Evolutionary conservation across 2,888 invertebrate genomes (phyloP).

Genomic region (Osmoderma eremita): DNA sequence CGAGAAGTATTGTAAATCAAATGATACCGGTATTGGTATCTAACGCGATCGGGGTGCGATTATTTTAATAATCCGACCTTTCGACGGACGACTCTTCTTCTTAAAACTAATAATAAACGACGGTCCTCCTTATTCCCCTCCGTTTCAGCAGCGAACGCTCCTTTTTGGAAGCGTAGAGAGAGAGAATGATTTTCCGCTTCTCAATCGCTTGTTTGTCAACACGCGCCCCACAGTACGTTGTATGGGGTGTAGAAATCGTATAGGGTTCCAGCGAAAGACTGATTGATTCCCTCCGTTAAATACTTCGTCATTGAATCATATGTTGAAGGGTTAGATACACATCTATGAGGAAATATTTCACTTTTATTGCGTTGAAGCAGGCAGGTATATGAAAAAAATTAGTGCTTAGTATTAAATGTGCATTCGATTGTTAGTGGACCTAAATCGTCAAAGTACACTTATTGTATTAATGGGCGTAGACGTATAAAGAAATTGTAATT

Average conservation of each 20-base stretch:
- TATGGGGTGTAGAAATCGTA: slow-evolving; percentile 48
- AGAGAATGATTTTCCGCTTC: slow-evolving; percentile 56
- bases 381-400: slow-evolving; percentile 23
- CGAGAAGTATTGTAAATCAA: no score
- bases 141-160: slow-evolving; percentile 42
- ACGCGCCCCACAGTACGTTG: slow-evolving; percentile 53
- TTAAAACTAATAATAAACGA: slow-evolving; percentile 35
- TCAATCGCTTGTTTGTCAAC: slow-evolving; percentile 61
- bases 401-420: neutral
- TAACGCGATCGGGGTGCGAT: no score
- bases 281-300: slow-evolving; percentile 52
- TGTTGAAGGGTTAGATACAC: slow-evolving; percentile 39
- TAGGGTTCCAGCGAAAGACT: slow-evolving; percentile 50
- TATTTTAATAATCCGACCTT: slow-evolving; percentile 19
- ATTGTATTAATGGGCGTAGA: no score
- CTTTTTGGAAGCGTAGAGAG: slow-evolving; percentile 50
- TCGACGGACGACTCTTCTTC: neutral
- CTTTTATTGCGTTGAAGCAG: slow-evolving; percentile 23
- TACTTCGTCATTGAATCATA: slow-evolving; percentile 48
- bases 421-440: no score
- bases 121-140: slow-evolving; percentile 40
- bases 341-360: slow-evolving; percentile 34
- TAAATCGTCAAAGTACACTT: no score
- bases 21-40: no score
- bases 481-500: no score